phyloP scores from a whole-genome alignment of 2,888 invertebrate species.

The Flexamia atlantica region DNA sequence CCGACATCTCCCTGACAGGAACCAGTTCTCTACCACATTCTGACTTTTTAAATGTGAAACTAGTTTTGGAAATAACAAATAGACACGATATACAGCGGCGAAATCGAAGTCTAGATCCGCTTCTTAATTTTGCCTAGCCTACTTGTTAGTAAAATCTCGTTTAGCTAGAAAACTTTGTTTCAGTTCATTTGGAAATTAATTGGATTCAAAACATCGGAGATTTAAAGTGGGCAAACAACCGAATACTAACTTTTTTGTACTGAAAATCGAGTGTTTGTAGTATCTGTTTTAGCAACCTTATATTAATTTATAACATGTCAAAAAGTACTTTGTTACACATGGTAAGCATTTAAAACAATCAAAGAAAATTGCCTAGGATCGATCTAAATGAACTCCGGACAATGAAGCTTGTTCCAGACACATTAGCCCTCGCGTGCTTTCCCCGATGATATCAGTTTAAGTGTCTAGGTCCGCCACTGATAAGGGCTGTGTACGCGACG shows the following conservation, averaged over 20 bases:
- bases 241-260: too few relatives aligned
- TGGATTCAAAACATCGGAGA: too few relatives aligned
- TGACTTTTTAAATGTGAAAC: constrained; percentile 35
- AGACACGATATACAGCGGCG: constrained; percentile 3
- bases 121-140: neutral
- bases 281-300: too few relatives aligned
- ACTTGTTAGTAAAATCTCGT: neutral
- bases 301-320: too few relatives aligned
- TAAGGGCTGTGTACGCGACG: constrained; percentile 16
- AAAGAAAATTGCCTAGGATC: too few relatives aligned
- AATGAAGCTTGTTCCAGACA: too few relatives aligned
- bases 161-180: neutral
- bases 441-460: neutral
- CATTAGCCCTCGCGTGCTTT: neutral
- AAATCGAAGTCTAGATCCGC: constrained; percentile 9
- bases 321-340: too few relatives aligned
- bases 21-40: constrained; percentile 18
- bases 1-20: neutral
- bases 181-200: too few relatives aligned
- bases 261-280: too few relatives aligned
- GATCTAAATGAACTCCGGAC: too few relatives aligned
- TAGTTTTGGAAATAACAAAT: constrained; percentile 10
- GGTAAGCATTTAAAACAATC: too few relatives aligned
- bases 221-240: too few relatives aligned
- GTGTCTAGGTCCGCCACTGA: neutral